These are phyloP conservation scores for Xyrichtys novacula DNA, from an alignment of 2,797 vertebrate species.

Conservation along the genomic window DNA sequence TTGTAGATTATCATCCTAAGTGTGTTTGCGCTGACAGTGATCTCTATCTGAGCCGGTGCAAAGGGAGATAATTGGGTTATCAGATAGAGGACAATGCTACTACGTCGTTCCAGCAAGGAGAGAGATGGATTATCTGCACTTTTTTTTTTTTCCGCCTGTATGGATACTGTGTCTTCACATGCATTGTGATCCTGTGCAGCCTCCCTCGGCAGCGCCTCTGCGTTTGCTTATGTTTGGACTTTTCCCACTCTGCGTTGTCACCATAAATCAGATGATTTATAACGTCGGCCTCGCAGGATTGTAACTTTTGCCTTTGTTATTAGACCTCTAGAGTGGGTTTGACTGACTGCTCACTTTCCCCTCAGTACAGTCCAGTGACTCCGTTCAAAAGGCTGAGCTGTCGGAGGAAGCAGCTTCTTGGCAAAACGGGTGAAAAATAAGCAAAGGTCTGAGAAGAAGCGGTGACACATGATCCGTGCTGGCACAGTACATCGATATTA, in stretches of 20 bases:
- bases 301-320: slow-evolving; percentile 79
- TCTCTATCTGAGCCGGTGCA: slow-evolving; percentile 66
- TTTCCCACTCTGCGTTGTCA: slow-evolving; percentile 72
- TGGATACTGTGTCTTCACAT: slow-evolving; percentile 51
- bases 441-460: slow-evolving; percentile 48
- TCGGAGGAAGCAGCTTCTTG: slow-evolving; percentile 43
- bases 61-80: slow-evolving; percentile 76
- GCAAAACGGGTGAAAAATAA: slow-evolving; percentile 27
- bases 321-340: slow-evolving; percentile 66
- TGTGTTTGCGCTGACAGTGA: slow-evolving; percentile 70
- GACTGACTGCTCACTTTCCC: slow-evolving; percentile 75
- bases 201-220: slow-evolving; percentile 71
- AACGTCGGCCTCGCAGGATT: slow-evolving; percentile 72
- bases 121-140: slow-evolving; percentile 62
- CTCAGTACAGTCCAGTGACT: slow-evolving; percentile 58
- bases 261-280: slow-evolving; percentile 85
- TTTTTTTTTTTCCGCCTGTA: slow-evolving; percentile 21
- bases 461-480: slow-evolving; percentile 56
- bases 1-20: slow-evolving; percentile 69
- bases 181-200: slow-evolving; percentile 57
- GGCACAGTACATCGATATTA: slow-evolving; percentile 54
- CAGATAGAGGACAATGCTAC: slow-evolving; percentile 63
- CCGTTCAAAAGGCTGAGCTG: slow-evolving; percentile 53
- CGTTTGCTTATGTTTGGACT: slow-evolving; percentile 78
- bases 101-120: slow-evolving; percentile 42